phyloP scores from a whole-genome alignment of 1,140 invertebrate genomes.

The Spodoptera frugiperda region DNA sequence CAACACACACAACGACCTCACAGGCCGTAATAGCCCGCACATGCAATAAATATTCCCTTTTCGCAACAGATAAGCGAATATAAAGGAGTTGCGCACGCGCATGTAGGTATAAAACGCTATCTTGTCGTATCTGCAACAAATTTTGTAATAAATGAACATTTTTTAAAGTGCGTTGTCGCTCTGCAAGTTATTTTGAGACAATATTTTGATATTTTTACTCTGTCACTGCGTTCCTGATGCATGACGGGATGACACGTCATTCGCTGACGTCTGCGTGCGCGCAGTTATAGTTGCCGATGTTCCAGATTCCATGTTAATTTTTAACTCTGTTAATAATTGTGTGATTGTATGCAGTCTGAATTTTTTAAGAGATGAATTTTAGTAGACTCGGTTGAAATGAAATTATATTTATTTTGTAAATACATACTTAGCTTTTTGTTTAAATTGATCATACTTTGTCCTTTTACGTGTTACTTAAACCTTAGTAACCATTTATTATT shows the following conservation, averaged over 20 bases:
- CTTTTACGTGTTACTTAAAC: too few relatives aligned
- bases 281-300: background rate
- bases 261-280: background rate
- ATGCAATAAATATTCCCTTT: conserved; percentile 11
- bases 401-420: too few relatives aligned
- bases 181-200: conserved; percentile 3
- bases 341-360: too few relatives aligned
- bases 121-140: conserved; percentile 17
- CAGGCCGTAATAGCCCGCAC: conserved; percentile 12
- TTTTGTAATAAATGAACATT: background rate
- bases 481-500: too few relatives aligned
- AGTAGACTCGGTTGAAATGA: too few relatives aligned
- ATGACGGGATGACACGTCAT: background rate
- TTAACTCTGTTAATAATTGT: too few relatives aligned
- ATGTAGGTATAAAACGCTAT: conserved; percentile 25
- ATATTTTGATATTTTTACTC: conserved; percentile 14
- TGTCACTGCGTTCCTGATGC: conserved; percentile 1
- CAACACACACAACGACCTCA: background rate
- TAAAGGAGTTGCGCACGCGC: background rate
- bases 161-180: background rate
- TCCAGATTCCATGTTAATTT: too few relatives aligned
- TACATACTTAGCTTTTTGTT: too few relatives aligned
- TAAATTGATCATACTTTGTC: too few relatives aligned
- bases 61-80: conserved; percentile 9
- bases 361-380: too few relatives aligned